A percentile compares a stretch with the other conserved stretches of the same genome.
Evolutionary conservation across 2,888 invertebrate species (phyloP).

Genomic region (Campaea margaritaria): DNA sequence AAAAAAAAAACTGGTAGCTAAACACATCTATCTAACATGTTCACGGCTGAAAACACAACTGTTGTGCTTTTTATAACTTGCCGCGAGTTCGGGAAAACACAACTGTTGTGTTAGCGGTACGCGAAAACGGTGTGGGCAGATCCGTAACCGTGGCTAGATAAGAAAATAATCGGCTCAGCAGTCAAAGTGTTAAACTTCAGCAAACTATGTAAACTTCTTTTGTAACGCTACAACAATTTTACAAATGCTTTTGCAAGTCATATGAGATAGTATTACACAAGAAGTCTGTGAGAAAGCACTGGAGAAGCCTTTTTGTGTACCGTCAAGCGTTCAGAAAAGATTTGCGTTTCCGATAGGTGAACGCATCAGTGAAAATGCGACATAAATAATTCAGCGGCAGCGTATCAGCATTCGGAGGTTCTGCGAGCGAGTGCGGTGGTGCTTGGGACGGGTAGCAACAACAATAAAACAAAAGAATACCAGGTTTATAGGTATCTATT

Average conservation of each 20-base stretch:
- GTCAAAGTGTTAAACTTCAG: no score
- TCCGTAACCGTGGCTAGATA: no score
- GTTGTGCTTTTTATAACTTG: no score
- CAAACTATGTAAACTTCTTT: no score
- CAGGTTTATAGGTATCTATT: constrained; percentile 5
- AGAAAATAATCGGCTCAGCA: no score
- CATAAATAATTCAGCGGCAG: constrained; percentile 65
- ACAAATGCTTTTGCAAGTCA: constrained; percentile 6
- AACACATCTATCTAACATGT: no score
- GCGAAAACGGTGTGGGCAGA: no score
- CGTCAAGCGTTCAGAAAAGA: constrained; percentile 51
- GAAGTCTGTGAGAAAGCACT: not conserved
- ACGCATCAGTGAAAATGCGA: constrained; percentile 61
- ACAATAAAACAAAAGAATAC: constrained; percentile 21
- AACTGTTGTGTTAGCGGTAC: no score
- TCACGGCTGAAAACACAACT: no score
- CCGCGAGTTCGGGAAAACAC: no score
- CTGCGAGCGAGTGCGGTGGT: constrained; percentile 11
- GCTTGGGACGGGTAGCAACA: constrained; percentile 3
- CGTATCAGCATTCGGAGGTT: constrained; percentile 6
- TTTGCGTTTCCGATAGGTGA: constrained; percentile 58
- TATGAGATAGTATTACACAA: constrained; percentile 10
- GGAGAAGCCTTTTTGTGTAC: constrained; percentile 65
- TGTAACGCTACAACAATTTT: no score
- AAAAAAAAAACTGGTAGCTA: no score